Conservation (phyloP, 2,113 vertebrate genomes). For the Piprites chloris region DNA sequence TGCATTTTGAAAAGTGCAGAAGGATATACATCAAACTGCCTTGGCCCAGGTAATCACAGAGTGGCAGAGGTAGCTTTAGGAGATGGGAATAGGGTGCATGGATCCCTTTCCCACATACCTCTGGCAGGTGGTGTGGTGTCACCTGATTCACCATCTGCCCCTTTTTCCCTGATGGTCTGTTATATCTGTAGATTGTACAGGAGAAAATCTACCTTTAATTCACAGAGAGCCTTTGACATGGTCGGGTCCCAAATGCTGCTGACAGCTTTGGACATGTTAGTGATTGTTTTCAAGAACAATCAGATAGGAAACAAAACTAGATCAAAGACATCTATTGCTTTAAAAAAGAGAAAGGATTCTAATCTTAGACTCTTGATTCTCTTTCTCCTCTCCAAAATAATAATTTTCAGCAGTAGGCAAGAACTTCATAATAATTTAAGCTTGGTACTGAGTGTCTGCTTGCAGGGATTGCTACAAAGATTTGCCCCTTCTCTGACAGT, state of each 20-base stretch:
- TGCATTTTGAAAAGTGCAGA: neutral
- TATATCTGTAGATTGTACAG: neutral
- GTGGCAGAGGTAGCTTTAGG: neutral
- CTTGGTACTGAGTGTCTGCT: neutral
- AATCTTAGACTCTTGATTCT: neutral
- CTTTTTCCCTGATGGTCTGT: neutral
- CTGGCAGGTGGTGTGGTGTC: neutral
- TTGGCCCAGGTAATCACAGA: neutral
- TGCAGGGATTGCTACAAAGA: neutral
- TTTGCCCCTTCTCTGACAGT: neutral
- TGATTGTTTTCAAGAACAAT: neutral
- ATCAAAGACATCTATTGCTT: neutral
- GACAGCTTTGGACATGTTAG: neutral
- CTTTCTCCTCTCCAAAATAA: neutral
- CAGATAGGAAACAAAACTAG: neutral
- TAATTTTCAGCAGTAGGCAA: neutral
- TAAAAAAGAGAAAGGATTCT: accelerated
- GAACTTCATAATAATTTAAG: neutral
- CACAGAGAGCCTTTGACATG: neutral
- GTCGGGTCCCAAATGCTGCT: neutral
- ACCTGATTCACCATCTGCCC: neutral
- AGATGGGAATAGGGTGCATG: neutral
- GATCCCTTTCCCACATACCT: neutral
- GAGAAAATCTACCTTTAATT: neutral
- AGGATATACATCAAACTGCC: neutral